Conservation (phyloP, 92 coral and sea anemone species). For the Metridium senile region DNA sequence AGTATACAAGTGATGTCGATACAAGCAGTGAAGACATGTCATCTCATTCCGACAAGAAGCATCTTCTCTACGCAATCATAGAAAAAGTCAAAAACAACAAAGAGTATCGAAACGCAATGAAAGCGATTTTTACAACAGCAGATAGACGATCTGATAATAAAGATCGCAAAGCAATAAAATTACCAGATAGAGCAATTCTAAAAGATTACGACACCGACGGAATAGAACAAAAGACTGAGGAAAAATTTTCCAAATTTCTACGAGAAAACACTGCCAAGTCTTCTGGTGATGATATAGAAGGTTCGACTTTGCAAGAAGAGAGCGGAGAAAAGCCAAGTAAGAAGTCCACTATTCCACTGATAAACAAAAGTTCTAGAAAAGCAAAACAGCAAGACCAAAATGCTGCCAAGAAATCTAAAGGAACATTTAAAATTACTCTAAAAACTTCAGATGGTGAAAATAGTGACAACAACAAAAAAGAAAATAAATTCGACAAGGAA, state of each 20-base stretch:
- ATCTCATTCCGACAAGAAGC: conserved; percentile 21
- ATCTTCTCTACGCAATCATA: conserved; percentile 40
- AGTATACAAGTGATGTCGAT: conserved; percentile 24
- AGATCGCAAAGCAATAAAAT: background rate
- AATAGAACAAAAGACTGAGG: conserved; percentile 26
- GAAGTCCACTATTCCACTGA: background rate
- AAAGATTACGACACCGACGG: conserved; percentile 20
- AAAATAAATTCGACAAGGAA: background rate
- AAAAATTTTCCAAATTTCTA: conserved; percentile 11
- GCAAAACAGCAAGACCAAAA: background rate
- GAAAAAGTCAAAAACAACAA: conserved; percentile 40
- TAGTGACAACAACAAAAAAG: background rate
- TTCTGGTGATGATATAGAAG: conserved; percentile 2
- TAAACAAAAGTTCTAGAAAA: background rate
- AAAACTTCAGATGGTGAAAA: conserved; percentile 9
- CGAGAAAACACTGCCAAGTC: conserved; percentile 16
- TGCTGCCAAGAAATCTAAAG: conserved; percentile 33
- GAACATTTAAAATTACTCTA: conserved; percentile 29
- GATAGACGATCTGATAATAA: conserved; percentile 15
- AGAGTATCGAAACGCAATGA: conserved; percentile 36
- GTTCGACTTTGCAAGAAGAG: background rate
- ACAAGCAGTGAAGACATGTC: background rate
- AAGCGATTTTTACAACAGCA: conserved; percentile 24
- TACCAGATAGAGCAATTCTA: conserved; percentile 23
- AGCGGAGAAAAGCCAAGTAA: background rate